Conservation (phyloP, 2,888 invertebrate genomes). For the Pyrrhia umbra region DNA sequence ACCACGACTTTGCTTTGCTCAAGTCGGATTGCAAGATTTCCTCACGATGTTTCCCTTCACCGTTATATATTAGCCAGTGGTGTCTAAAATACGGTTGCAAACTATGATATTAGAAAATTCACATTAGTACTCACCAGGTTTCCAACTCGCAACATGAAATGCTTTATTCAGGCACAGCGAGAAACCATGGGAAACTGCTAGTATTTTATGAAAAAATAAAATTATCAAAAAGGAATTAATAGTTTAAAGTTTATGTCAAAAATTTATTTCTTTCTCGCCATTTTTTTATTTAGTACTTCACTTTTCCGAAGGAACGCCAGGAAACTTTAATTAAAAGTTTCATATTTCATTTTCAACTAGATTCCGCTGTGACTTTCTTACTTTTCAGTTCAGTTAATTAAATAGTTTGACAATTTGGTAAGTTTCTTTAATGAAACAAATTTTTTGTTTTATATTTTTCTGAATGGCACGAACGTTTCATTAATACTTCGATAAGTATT, state of each 20-base stretch:
- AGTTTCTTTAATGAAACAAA: constrained; percentile 19
- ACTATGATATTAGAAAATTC: no score
- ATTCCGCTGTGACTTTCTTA: constrained; percentile 11
- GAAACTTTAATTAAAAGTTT: constrained; percentile 62
- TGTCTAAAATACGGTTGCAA: no score
- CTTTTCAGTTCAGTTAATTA: constrained; percentile 47
- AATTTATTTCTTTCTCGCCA: constrained; percentile 40
- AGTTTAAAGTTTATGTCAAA: constrained; percentile 21
- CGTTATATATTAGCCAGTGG: no score
- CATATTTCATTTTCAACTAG: constrained; percentile 54
- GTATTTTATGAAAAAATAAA: no score
- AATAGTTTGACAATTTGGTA: constrained; percentile 43
- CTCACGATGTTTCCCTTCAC: no score
- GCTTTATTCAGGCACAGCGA: no score
- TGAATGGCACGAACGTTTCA: constrained; percentile 1
- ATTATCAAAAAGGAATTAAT: no score
- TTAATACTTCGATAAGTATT: constrained; percentile 11
- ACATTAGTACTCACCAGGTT: no score
- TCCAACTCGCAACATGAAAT: no score
- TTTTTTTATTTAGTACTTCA: constrained; percentile 47
- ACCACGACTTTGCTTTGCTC: no score
- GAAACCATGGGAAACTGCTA: no score
- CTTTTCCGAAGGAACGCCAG: constrained; percentile 21
- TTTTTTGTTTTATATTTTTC: constrained; percentile 29
- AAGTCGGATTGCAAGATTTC: no score